phyloP scores from a whole-genome alignment of 2,113 vertebrate genomes.

The Aphelocoma coerulescens region DNA sequence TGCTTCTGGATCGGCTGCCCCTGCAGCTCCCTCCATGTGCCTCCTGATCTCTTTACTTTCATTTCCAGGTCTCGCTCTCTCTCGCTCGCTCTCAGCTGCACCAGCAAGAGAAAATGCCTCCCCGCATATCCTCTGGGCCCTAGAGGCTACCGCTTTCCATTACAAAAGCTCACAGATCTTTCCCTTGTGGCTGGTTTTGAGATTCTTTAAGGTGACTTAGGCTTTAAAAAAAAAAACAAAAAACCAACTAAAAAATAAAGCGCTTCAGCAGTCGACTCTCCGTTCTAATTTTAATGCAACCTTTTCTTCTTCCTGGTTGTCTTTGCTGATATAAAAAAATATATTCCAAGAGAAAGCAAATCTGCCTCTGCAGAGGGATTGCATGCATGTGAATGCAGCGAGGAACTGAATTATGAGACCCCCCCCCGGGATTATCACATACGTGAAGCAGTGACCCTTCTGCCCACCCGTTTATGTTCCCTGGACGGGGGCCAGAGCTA shows the following conservation, averaged over 20 bases:
- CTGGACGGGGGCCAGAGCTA: not conserved
- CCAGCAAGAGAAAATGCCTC: slow-evolving; percentile 68
- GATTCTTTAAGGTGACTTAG: slow-evolving; percentile 29
- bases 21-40: slow-evolving; percentile 75
- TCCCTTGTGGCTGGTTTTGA: not conserved
- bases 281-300: not conserved
- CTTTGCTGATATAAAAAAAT: not conserved
- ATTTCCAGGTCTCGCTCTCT: slow-evolving; percentile 72
- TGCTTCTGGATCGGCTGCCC: slow-evolving; percentile 73
- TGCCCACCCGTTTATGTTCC: not conserved
- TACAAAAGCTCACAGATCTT: not conserved
- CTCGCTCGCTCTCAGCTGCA: slow-evolving; percentile 57
- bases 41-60: slow-evolving; percentile 75
- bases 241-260: not conserved
- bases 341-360: not conserved
- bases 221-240: not conserved
- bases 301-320: not conserved
- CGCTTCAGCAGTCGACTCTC: not conserved
- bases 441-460: not conserved
- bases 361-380: not conserved
- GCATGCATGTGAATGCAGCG: not conserved
- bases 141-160: slow-evolving; percentile 64
- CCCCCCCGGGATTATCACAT: not conserved
- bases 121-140: slow-evolving; percentile 72
- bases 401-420: not conserved